These are phyloP conservation scores for Drosophila tani DNA, from an alignment of 1,140 invertebrate species.

Conservation along the genomic window DNA sequence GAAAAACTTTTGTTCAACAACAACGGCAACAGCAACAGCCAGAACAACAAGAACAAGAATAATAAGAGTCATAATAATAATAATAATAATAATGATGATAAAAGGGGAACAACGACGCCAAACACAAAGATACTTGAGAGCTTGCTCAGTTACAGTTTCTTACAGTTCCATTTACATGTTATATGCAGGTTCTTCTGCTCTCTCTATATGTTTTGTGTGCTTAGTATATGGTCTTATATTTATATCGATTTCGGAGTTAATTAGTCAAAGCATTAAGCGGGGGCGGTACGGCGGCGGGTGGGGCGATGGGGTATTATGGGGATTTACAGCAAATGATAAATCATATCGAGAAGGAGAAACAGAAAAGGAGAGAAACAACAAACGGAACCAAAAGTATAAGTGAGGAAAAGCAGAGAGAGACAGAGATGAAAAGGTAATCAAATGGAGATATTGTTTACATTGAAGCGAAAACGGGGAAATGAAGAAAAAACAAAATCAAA, in stretches of 20 bases:
- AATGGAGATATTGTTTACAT: constrained; percentile 21
- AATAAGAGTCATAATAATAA: constrained; percentile 5
- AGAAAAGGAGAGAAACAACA: constrained; percentile 2
- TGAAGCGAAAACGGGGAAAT: constrained; percentile 22
- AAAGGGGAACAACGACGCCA: background rate
- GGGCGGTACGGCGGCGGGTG: background rate
- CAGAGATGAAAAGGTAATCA: constrained; percentile 1
- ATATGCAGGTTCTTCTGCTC: background rate
- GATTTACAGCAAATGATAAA: constrained; percentile 46
- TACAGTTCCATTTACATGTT: constrained; percentile 1
- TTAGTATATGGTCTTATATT: constrained; percentile 23
- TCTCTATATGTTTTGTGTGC: constrained; percentile 3
- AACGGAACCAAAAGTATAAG: constrained; percentile 5
- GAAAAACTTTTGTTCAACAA: constrained; percentile 40
- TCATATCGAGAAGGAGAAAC: constrained; percentile 12
- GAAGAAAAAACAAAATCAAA: constrained; percentile 45
- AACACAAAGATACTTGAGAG: constrained; percentile 32
- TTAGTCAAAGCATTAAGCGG: constrained; percentile 45
- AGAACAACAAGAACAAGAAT: constrained; percentile 10
- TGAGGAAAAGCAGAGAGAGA: background rate
- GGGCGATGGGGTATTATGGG: background rate
- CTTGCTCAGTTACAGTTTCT: constrained; percentile 1
- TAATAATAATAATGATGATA: too few species aligned
- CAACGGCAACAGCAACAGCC: constrained; percentile 19
- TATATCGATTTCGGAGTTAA: constrained; percentile 43